phyloP scores from a whole-genome alignment of 1,140 invertebrate genomes.

The Pachyrhynchus sulphureomaculatus region DNA sequence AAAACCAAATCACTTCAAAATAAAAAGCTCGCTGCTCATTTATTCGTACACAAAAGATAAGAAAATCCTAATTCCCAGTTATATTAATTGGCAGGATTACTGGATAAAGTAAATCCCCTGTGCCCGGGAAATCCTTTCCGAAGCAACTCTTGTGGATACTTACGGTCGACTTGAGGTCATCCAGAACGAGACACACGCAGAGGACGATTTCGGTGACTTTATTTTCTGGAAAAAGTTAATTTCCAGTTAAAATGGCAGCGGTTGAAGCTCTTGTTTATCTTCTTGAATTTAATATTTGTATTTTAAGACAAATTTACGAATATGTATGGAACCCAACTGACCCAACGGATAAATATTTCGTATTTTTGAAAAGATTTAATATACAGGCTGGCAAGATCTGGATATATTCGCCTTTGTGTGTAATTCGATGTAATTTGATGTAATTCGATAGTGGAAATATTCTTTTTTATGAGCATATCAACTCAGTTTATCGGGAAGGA shows the following conservation, averaged over 20 bases:
- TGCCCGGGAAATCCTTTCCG: constrained; percentile 21
- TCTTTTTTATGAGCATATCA: too few species aligned
- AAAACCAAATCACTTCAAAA: too few species aligned
- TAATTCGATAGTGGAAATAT: too few species aligned
- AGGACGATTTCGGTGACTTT: constrained; percentile 24
- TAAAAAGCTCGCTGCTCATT: background rate
- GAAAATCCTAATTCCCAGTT: constrained; percentile 29
- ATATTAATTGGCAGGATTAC: constrained; percentile 30
- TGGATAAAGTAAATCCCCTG: constrained; percentile 22
- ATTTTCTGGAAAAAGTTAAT: constrained; percentile 18
- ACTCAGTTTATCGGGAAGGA: too few species aligned
- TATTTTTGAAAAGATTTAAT: too few species aligned
- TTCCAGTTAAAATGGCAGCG: constrained; percentile 5
- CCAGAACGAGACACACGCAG: constrained; percentile 19
- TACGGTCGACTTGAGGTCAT: constrained; percentile 30
- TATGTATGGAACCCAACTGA: too few species aligned
- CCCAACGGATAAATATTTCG: too few species aligned
- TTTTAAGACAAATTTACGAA: too few species aligned
- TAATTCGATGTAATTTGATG: too few species aligned
- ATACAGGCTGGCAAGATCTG: too few species aligned
- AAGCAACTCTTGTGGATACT: constrained; percentile 30
- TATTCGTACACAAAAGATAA: constrained; percentile 25
- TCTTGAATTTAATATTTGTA: too few species aligned
- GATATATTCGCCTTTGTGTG: too few species aligned
- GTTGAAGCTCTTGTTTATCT: constrained; percentile 2